These are phyloP conservation scores for Orchestes rusci DNA, from an alignment of 2,888 invertebrate species.

Conservation along the genomic window DNA sequence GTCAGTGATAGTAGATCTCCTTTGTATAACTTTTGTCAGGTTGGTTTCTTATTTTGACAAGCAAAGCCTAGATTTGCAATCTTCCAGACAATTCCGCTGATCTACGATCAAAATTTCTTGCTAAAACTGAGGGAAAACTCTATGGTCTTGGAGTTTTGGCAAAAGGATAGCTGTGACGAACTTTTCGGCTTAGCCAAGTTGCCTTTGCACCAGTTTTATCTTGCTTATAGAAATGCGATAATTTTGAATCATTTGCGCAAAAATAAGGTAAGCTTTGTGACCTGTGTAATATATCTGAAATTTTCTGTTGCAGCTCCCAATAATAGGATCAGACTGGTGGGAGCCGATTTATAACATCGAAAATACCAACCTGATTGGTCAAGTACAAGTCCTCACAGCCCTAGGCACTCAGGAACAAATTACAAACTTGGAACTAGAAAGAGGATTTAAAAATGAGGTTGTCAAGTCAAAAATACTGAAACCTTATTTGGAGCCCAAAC, in stretches of 20 bases:
- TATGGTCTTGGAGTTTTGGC: constrained; percentile 50
- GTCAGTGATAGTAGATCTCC: constrained; percentile 43
- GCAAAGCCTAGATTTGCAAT: constrained; percentile 3
- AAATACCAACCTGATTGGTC: constrained; percentile 45
- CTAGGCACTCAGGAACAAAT: constrained; percentile 56
- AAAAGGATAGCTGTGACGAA: constrained; percentile 40
- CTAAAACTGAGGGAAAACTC: constrained; percentile 50
- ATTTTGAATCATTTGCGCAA: constrained; percentile 49
- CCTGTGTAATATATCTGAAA: too few relatives aligned
- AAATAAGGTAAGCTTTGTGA: constrained; percentile 44
- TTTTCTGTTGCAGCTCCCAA: constrained; percentile 46
- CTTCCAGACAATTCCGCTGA: constrained; percentile 48
- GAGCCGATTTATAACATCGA: constrained; percentile 46
- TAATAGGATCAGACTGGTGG: constrained; percentile 56
- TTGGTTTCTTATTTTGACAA: constrained; percentile 25
- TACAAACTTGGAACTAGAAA: constrained; percentile 45
- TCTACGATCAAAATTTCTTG: constrained; percentile 49
- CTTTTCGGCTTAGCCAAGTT: constrained; percentile 49
- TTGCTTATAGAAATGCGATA: constrained; percentile 52
- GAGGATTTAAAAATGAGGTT: constrained; percentile 39
- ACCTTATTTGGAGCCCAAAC: background rate
- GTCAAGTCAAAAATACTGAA: constrained; percentile 28
- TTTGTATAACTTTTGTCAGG: constrained; percentile 47
- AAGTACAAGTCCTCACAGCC: constrained; percentile 51
- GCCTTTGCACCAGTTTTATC: constrained; percentile 53